Evolutionary conservation across 53 echinoderm and acorn worm species (phyloP).

Genomic region (Pentamera pediparva): DNA sequence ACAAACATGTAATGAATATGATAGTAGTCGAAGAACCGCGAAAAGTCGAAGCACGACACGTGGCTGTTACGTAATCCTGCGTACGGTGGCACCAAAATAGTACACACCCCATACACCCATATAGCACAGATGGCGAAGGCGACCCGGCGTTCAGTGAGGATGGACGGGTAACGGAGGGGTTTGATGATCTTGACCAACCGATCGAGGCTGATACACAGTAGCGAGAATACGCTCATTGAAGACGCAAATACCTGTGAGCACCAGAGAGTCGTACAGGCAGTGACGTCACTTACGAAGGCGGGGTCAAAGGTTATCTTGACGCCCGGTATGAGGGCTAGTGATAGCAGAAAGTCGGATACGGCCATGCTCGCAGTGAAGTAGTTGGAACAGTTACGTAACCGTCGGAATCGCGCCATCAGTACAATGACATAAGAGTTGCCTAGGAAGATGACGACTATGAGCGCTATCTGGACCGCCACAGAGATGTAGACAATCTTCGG

Average conservation of each 20-base stretch:
- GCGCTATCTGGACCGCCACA: constrained; percentile 43
- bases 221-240: constrained; percentile 46
- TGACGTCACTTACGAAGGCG: constrained; percentile 29
- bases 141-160: constrained; percentile 23
- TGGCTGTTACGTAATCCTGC: constrained; percentile 31
- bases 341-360: constrained; percentile 43
- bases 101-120: constrained; percentile 42
- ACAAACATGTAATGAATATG: constrained; percentile 51
- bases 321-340: constrained; percentile 54
- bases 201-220: constrained; percentile 46
- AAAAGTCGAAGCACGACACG: constrained; percentile 56
- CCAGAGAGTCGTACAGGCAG: constrained; percentile 47
- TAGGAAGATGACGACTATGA: constrained; percentile 41
- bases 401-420: constrained; percentile 28
- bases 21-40: constrained; percentile 39
- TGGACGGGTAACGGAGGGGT: constrained; percentile 35
- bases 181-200: constrained; percentile 49
- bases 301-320: constrained; percentile 52
- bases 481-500: constrained; percentile 39
- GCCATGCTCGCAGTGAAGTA: constrained; percentile 52
- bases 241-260: constrained; percentile 48
- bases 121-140: constrained; percentile 3
- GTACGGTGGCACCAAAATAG: constrained; percentile 39
- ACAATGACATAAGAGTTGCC: constrained; percentile 42
- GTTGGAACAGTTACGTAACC: constrained; percentile 38